Evolutionary conservation across 2,113 vertebrate species (phyloP), one percentile per base, ranked within the genome.

Genomic region (Morone saxatilis): DNA sequence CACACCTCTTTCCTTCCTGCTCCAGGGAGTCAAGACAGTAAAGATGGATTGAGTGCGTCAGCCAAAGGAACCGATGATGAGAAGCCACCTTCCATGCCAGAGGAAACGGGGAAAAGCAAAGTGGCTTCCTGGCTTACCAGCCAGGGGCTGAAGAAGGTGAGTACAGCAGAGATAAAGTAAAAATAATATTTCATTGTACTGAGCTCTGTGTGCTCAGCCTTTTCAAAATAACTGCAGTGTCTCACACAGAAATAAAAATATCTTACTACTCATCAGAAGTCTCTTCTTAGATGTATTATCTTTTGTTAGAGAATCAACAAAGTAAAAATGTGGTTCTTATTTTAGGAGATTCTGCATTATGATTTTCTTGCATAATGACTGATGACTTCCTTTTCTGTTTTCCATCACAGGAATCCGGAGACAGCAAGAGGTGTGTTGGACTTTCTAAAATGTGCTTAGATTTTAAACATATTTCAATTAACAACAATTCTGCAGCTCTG

Each of bases 61-160:
- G 78, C 92, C 77, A 84, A 67, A 3, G 84, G 93, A 56, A 84
- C 90, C 0, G 95, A 96, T 0, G 96, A 96, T 7, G 96, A 96
- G 40, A 98, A 98, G 61, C 97, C 96, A 0, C 97, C 97, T 0
- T 96, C 96, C 0, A 94, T 96, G 84, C 96, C 96, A 0, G 97
- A 98, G 90, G 98, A 99, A 93, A 97, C 91, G 4, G 95, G 97
- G 71, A 98, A 99, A 91, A 98, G 96, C 88, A 99, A 99, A 84
- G 98, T 99, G 91, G 98, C 97, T 45, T 99, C 97, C 0, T 99
- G 98, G 98, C 77, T 99, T 70, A 99, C 97, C 85, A 95, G 95
- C 93, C 85, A 95, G 69, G 91, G 92, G 0, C 3, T 81, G 31
- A 97, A 97, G 0, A 94, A 89, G 20, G 94, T 94, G 76, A 94